Base-by-base conservation (phyloP, 2,888 invertebrate species). In the Anarsia innoxiella region DNA sequence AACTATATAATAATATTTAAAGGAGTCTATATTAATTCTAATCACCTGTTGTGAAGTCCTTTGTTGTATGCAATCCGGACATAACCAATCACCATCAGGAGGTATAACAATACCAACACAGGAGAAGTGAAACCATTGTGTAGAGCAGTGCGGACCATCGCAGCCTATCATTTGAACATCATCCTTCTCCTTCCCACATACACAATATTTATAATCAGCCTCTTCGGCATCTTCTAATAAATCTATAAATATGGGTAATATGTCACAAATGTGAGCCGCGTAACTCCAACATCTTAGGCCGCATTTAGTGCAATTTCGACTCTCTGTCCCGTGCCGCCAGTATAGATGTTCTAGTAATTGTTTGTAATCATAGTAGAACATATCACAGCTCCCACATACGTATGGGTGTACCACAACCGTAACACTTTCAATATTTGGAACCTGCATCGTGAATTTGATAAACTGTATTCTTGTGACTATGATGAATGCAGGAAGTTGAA, bases 271-370 rank as follows among this genome's bases (percentile, higher is more conserved):
- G 10, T 26, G 26, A 3, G 51, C 53, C 1, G 78, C 75, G 41
- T 59, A 73, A 1, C 27, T 40, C 77, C 77, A 80, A 5, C 56
- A 56, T 42, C 60, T 70, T 23, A 74, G 23, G 0, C 53, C 48
- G 14, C 79, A 78, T 28, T 48, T 40, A 5, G 51, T 52, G 45
- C 78, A 80, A 46, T 44, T 50, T 4, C 43, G 30, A 35, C 74
- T 76, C 44, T 77, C 74, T 0, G 75, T 78, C 3, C 76, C 78
- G 40, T 79, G 78, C 3, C 67, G 57, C 76, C 76, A 78, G 44
- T 66, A 79, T 13, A 80, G 46, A 47, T 80, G 79, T 40, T 69
- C 71, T 2, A 79, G 40, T 23, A 80, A 53, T n/a, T n/a, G n/a
- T 39, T 69, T 66, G 45, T 76, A 77, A 13, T 66, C 59, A 3